Percentiles rank a stretch among this genome's conserved stretches.
These are phyloP conservation scores for Eupithecia exiguata DNA, from an alignment of 2,888 invertebrate genomes.

Conservation along the genomic window DNA sequence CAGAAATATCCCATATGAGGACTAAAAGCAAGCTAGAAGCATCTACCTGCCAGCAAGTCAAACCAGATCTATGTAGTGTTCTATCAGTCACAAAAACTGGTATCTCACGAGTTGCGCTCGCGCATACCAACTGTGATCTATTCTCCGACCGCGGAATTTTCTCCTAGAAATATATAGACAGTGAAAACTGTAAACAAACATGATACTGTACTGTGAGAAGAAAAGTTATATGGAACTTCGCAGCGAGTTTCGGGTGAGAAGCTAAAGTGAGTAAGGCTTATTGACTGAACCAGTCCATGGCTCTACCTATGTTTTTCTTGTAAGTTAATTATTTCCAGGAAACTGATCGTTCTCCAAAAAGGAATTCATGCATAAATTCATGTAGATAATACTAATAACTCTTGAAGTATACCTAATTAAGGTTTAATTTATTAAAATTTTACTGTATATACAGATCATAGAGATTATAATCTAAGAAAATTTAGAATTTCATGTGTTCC, in stretches of 20 bases:
- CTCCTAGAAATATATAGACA: constrained; percentile 78
- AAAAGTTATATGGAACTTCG: constrained; percentile 27
- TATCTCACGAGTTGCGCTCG: constrained; percentile 40
- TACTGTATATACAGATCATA: neutral
- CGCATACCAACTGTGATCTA: constrained; percentile 14
- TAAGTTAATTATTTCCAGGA: neutral
- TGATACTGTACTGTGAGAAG: constrained; percentile 58
- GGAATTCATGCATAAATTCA: neutral
- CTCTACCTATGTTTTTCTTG: neutral
- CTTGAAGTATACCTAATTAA: neutral
- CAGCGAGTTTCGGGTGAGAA: neutral
- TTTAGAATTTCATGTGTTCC: neutral
- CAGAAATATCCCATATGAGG: neutral
- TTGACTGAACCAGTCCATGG: neutral
- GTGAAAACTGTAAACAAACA: constrained; percentile 80
- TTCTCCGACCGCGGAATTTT: constrained; percentile 61
- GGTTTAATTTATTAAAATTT: neutral
- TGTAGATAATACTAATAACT: neutral
- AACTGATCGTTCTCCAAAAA: neutral
- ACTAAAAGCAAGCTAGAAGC: neutral
- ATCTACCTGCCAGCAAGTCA: constrained; percentile 1
- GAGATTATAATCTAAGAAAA: neutral
- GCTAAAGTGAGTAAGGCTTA: neutral
- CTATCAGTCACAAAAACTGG: constrained; percentile 49
- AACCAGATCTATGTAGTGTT: neutral